phyloP scores from a whole-genome alignment of 2,113 vertebrate genomes.

The Pholis gunnellus region DNA sequence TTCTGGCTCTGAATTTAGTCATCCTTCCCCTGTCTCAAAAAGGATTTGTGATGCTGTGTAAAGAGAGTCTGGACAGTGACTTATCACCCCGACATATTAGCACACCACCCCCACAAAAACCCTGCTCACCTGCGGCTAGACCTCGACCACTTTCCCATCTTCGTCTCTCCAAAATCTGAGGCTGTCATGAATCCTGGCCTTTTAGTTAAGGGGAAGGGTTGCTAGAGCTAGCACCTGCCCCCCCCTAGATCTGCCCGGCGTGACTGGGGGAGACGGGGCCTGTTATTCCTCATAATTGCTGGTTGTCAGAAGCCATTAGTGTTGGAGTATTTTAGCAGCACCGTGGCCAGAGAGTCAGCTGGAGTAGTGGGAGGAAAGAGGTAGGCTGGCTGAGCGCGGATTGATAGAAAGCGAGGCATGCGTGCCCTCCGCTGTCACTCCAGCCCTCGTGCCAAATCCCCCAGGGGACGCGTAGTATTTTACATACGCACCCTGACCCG shows the following conservation, averaged over 20 bases:
- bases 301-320: conserved; percentile 81
- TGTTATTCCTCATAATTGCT: conserved; percentile 81
- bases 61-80: conserved; percentile 18
- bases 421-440: conserved; percentile 49
- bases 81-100: conserved; percentile 46
- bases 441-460: conserved; percentile 34
- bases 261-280: conserved; percentile 49
- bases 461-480: conserved; percentile 19
- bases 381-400: conserved; percentile 42
- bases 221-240: conserved; percentile 54
- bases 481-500: conserved; percentile 55
- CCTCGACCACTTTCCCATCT: conserved; percentile 4
- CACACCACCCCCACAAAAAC: neutral
- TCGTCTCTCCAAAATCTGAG: conserved; percentile 12
- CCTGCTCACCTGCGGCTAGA: conserved; percentile 40
- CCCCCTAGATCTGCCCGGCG: conserved; percentile 22
- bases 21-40: conserved; percentile 5
- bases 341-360: conserved; percentile 62
- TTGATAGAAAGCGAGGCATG: conserved; percentile 60
- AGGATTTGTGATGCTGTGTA: conserved; percentile 28
- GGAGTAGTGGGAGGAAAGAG: conserved; percentile 55
- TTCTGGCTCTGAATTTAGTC: conserved; percentile 10
- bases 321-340: conserved; percentile 62
- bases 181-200: conserved; percentile 48
- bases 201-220: conserved; percentile 34